These are phyloP conservation scores for Gallirallus australis DNA, from an alignment of 2,797 vertebrate genomes.

Conservation along the genomic window DNA sequence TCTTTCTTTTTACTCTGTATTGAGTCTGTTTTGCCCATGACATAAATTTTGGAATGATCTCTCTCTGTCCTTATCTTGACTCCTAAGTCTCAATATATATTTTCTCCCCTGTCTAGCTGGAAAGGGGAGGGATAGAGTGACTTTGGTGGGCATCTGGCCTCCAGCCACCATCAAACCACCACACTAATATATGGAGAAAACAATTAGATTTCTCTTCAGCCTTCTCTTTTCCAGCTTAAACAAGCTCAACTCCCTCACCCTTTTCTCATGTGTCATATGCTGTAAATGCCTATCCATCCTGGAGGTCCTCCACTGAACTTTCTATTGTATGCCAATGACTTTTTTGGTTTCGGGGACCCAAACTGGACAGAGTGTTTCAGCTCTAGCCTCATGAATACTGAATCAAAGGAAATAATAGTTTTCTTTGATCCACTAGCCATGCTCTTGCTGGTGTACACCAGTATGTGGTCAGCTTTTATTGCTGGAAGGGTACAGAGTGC, in stretches of 20 bases:
- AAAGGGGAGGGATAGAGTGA: too few species aligned
- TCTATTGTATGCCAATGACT: background rate
- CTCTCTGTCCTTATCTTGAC: too few species aligned
- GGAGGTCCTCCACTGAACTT: background rate
- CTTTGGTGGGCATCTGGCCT: too few species aligned
- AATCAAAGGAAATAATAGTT: background rate
- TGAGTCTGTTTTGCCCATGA: too few species aligned
- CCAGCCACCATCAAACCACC: too few species aligned
- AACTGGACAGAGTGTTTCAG: background rate
- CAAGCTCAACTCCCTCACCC: background rate
- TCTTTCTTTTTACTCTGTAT: too few species aligned
- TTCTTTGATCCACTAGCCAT: background rate
- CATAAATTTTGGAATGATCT: too few species aligned
- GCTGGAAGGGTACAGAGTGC: slow-evolving; percentile 1
- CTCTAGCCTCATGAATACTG: background rate
- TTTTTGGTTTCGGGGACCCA: background rate
- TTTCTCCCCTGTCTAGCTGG: too few species aligned
- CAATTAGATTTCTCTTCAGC: background rate
- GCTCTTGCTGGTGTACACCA: background rate
- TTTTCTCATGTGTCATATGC: background rate
- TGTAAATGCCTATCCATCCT: background rate
- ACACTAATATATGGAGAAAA: background rate
- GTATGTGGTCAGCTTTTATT: background rate
- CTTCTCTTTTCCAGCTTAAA: background rate
- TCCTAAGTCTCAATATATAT: too few species aligned